phyloP scores from a whole-genome alignment of 1,140 invertebrate species.

The Dendroctonus ponderosae region DNA sequence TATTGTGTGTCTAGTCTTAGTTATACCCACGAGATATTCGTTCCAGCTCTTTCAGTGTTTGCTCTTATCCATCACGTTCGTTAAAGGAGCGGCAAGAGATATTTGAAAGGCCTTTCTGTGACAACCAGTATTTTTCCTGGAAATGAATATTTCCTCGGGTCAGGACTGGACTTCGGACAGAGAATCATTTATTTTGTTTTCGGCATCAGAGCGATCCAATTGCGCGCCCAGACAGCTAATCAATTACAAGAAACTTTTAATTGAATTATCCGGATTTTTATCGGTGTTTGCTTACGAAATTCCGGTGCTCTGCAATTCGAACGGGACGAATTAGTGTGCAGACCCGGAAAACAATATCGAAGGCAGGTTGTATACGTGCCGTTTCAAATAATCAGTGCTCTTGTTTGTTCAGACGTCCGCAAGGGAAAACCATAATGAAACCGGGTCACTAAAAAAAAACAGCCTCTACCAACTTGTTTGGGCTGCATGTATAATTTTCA shows the following conservation, averaged over 20 bases:
- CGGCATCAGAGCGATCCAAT: too few relatives aligned
- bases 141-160: neutral
- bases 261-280: too few relatives aligned
- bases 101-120: conserved; percentile 4
- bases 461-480: neutral
- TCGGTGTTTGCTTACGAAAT: too few relatives aligned
- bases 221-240: too few relatives aligned
- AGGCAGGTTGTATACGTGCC: neutral
- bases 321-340: too few relatives aligned
- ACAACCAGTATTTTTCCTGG: conserved; percentile 1
- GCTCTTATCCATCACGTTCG: conserved; percentile 3
- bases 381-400: conserved; percentile 5
- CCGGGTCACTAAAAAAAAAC: neutral
- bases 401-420: conserved; percentile 6
- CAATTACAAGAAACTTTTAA: too few relatives aligned
- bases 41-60: conserved; percentile 2
- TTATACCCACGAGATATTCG: conserved; percentile 1
- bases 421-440: neutral
- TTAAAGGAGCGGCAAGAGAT: conserved; percentile 2
- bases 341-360: neutral
- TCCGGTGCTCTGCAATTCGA: too few relatives aligned
- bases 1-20: conserved; percentile 5
- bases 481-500: conserved; percentile 8
- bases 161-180: too few relatives aligned
- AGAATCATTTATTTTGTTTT: too few relatives aligned